Base-by-base conservation (phyloP, 64 coral and sea anemone species). In the Pocillopora verrucosa region DNA sequence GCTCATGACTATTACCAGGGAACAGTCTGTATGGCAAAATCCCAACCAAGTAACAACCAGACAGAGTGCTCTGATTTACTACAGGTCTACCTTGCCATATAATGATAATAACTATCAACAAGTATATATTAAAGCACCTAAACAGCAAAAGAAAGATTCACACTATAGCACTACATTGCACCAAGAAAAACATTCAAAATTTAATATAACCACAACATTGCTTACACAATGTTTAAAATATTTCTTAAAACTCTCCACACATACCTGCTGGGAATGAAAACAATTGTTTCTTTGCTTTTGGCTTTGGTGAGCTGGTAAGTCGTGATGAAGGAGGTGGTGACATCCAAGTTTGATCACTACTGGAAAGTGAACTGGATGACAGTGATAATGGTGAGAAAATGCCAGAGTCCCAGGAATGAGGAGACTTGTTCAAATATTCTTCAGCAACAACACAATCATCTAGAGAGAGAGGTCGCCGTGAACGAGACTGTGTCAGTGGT, bases 361-460 rank as follows among this genome's bases (percentile, higher is more conserved):
- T 38, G 62, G 61, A 65, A 65, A 67, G 41, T 83, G 80, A 83
- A 83, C 80, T 68, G 13, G 61, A 51, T 70, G 82, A 85, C 7
- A 11, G 9, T 5, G 22, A 41, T 72, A 65, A 85, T 4, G 37
- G 4, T 13, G 25, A 20, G 13, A 85, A 85, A 15, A 85, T 34
- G 15, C 64, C 65, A 25, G 64, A 72, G 17, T 85, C 15, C 16
- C 26, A 35, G 16, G 36, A 58, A 36, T 9, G 20, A 16, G 64
- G 16, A 69, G 45, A 15, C 0, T 24, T 22, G 10, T 9, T 16
- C 56, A 85, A 72, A 15, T 56, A 72, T 2, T 20, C 36, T 85
- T 85, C 82, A 16, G 82, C 82, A 4, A 72, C 37, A 25, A 17
- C 63, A 72, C n/a, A n/a, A 26, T 85, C 82, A 85, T 85, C 20